Percentiles rank a stretch among this genome's conserved stretches.
Evolutionary conservation across 1,140 invertebrate genomes (phyloP).

Genomic region (Platyscapa corneri): DNA sequence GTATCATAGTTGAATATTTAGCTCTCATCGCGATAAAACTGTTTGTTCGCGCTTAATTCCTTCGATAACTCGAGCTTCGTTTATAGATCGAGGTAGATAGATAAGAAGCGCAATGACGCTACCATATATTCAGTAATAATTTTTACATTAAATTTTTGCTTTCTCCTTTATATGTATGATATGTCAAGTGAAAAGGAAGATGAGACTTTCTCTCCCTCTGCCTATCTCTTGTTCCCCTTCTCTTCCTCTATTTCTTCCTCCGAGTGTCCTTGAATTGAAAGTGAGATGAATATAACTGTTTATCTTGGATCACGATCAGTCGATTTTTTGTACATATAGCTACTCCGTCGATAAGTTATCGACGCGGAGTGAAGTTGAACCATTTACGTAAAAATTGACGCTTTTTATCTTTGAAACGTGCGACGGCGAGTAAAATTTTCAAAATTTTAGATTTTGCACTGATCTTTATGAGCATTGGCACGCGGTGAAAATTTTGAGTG

Average conservation of each 20-base stretch:
- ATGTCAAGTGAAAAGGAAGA: not conserved
- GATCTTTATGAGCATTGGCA: not conserved
- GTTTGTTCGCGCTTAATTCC: constrained; percentile 59
- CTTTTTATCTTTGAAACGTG: not conserved
- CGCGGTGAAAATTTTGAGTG: not conserved
- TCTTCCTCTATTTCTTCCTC: too few relatives aligned
- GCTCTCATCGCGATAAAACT: constrained; percentile 55
- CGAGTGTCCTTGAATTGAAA: constrained; percentile 5
- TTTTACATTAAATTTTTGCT: not conserved
- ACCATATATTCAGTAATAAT: not conserved
- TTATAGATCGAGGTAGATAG: not conserved
- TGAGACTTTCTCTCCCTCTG: constrained; percentile 2
- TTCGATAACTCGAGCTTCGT: constrained; percentile 43
- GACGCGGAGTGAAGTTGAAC: not conserved
- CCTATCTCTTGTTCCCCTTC: not conserved
- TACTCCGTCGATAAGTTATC: constrained; percentile 12
- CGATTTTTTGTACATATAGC: not conserved
- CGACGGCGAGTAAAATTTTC: not conserved
- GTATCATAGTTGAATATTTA: not conserved
- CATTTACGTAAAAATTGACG: not conserved
- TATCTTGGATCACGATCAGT: not conserved
- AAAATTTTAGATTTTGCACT: not conserved
- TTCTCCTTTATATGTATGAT: not conserved
- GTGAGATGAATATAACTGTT: not conserved
- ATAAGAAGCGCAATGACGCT: not conserved